A percentile compares a stretch with the other conserved stretches of the same genome.
Conservation (phyloP, 2,113 vertebrate genomes). For the Aspidoscelis tigris region DNA sequence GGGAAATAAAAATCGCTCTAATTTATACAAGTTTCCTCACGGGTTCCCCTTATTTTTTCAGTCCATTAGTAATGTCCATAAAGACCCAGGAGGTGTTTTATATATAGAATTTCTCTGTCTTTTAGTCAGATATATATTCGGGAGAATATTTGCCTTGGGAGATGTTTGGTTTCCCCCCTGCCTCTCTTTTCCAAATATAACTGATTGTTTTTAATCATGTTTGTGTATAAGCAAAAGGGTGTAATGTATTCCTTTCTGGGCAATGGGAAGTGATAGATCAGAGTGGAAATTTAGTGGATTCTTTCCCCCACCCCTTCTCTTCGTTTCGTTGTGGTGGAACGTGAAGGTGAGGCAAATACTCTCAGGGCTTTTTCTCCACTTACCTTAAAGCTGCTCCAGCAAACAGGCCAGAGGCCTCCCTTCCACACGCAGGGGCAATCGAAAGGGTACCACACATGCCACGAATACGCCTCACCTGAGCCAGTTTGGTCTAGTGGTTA, state of each 20-base stretch:
- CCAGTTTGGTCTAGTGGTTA: too few relatives aligned
- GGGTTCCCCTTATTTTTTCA: conserved; percentile 48
- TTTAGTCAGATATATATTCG: conserved; percentile 46
- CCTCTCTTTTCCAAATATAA: conserved; percentile 63
- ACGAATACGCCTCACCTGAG: too few relatives aligned
- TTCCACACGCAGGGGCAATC: too few relatives aligned
- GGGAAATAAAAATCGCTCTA: conserved; percentile 43
- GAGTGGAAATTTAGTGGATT: conserved; percentile 37
- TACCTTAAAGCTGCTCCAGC: too few relatives aligned
- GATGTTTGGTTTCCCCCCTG: conserved; percentile 9
- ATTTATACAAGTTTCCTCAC: conserved; percentile 44
- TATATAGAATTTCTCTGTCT: conserved; percentile 44
- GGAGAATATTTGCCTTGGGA: conserved; percentile 58
- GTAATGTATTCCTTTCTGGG: conserved; percentile 35
- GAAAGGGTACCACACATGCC: too few relatives aligned
- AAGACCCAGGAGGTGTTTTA: conserved; percentile 57
- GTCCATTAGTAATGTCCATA: conserved; percentile 50
- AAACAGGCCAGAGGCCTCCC: too few relatives aligned
- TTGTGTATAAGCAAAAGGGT: conserved; percentile 23
- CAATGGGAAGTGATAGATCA: conserved; percentile 52
- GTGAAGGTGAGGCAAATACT: too few relatives aligned
- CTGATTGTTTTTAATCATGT: conserved; percentile 65
- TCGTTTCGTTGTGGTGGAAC: not conserved
- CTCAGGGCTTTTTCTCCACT: too few relatives aligned
- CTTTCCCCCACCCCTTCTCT: not conserved